Evolutionary conservation across 2,888 invertebrate genomes (phyloP).

Genomic region (Cosmia pyralina): DNA sequence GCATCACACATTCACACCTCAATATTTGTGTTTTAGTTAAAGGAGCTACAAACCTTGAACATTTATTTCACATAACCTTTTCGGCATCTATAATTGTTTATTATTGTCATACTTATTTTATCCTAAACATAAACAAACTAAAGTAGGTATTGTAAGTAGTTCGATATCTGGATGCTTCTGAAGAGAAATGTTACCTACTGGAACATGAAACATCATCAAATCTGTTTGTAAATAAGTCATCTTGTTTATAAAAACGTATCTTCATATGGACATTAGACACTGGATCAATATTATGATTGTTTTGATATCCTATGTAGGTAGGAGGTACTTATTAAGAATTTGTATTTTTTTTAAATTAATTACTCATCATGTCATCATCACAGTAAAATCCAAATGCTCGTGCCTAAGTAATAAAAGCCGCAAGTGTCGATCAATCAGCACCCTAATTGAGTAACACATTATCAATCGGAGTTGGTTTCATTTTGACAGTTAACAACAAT

Average conservation of each 20-base stretch:
- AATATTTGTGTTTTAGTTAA: conserved; percentile 41
- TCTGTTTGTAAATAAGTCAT: conserved; percentile 45
- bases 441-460: too few species aligned
- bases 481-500: too few species aligned
- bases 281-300: conserved; percentile 22
- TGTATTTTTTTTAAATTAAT: neutral
- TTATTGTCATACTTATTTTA: conserved; percentile 25
- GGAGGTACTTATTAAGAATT: conserved; percentile 3
- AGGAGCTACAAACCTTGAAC: conserved; percentile 40
- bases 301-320: neutral
- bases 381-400: too few species aligned
- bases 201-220: conserved; percentile 23
- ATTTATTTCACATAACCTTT: conserved; percentile 36
- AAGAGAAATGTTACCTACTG: neutral
- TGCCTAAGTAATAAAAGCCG: too few species aligned
- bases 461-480: too few species aligned
- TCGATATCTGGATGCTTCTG: neutral
- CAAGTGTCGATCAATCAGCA: too few species aligned
- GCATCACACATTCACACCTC: neutral
- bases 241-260: conserved; percentile 44
- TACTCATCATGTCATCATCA: neutral
- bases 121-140: conserved; percentile 2
- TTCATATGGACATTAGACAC: conserved; percentile 31
- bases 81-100: conserved; percentile 15
- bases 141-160: neutral